Base-by-base conservation (phyloP, 1,140 invertebrate species). In the Belonocnema kinseyi region DNA sequence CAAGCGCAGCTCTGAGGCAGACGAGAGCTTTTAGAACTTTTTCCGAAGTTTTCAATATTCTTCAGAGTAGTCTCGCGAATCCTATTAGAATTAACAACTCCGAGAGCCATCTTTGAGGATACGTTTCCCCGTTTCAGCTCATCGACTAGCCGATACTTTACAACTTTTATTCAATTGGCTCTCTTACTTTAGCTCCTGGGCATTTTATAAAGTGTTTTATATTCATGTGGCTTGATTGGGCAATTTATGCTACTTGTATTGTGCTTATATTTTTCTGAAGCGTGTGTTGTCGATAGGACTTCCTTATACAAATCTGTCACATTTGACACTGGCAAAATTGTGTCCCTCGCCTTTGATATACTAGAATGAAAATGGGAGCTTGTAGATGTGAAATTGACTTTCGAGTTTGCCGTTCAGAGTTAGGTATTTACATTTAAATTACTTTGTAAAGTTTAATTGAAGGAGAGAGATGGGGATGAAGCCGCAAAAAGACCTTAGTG, bases 31-130 rank as follows among this genome's bases (percentile, higher is more conserved):
- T 66, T 54, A 50, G 73, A 79, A 77, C 66, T 77, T 78, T 71
- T 12, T 58, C 56, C 66, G 40, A 82, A 82, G 74, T 79, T 77
- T 53, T 46, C 46, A 61, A 77, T 79, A 77, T 79, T 79, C 77
- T 76, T 74, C 52, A 73, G 73, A 77, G 74, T 78, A 75, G 74
- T 76, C 66, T 72, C 14, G 72, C 75, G 66, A 53, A 75, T 50
- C 72, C 74, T 72, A 76, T 73, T 53, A 51, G 75, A 75, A 81
- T 79, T 77, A 75, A 75, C 66, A 46, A 17, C 33, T 46, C 70
- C 66, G 78, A 66, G 72, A 75, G 77, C 73, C 75, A 58, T 78
- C 33, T 71, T 40, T 16, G 14, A 8, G 17, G 53, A 54, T 54
- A 54, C 53, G 53, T 46, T 46, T n/a, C 53, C n/a, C n/a, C 53